Conservation (phyloP, 2,888 invertebrate species). For the Subacronicta megacephala region DNA sequence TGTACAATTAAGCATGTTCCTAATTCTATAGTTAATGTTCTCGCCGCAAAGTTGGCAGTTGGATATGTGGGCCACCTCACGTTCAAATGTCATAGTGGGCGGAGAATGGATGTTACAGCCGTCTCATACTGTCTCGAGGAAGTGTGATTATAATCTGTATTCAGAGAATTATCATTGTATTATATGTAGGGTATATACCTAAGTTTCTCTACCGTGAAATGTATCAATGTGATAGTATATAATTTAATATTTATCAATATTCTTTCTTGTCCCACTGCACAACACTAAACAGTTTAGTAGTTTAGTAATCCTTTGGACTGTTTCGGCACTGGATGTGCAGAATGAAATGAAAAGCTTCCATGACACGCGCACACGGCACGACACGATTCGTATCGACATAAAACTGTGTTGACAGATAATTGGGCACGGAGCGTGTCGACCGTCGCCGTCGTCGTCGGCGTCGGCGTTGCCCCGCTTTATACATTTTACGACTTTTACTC, state of each 20-base stretch:
- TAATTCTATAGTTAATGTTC: conserved; percentile 29
- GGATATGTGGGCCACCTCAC: conserved; percentile 2
- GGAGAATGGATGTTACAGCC: not conserved
- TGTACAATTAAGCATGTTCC: conserved; percentile 33
- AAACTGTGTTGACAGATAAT: conserved; percentile 15
- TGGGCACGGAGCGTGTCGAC: conserved; percentile 15
- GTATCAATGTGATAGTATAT: not conserved
- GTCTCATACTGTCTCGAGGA: not conserved
- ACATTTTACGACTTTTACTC: conserved; percentile 25
- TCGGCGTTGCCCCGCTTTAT: conserved; percentile 6
- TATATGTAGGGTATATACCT: too few relatives aligned
- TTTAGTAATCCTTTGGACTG: too few relatives aligned
- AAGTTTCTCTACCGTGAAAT: not conserved
- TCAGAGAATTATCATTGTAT: not conserved
- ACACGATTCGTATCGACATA: conserved; percentile 6
- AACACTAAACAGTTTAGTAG: too few relatives aligned
- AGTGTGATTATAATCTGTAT: not conserved
- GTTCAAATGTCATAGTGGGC: not conserved
- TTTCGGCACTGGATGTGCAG: too few relatives aligned
- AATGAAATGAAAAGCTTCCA: too few relatives aligned
- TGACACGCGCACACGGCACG: not conserved
- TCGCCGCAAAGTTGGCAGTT: conserved; percentile 2
- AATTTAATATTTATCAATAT: too few relatives aligned
- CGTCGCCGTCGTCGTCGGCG: not conserved
- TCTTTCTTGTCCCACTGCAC: too few relatives aligned